Evolutionary conservation across 2,113 vertebrate genomes (phyloP).

Genomic region (Neodon shergylaensis): DNA sequence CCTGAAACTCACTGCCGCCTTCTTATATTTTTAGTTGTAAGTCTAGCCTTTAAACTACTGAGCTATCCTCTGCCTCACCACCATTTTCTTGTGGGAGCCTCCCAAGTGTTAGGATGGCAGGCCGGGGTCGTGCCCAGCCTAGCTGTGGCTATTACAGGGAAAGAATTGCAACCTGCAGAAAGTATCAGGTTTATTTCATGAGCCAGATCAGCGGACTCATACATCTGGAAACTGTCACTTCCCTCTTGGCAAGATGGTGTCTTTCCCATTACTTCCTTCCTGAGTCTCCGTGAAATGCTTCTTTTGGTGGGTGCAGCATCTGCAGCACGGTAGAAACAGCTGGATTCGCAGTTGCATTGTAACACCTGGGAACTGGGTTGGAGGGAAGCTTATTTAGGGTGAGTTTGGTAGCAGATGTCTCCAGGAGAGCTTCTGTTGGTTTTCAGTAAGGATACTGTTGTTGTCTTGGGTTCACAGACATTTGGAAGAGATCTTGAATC

Average conservation of each 20-base stretch:
- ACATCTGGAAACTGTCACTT: neutral
- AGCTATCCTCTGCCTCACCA: neutral
- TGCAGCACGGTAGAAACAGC: neutral
- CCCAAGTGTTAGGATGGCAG: neutral
- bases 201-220: neutral
- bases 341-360: neutral
- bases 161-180: neutral
- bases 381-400: neutral
- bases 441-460: neutral
- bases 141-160: neutral
- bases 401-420: neutral
- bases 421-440: neutral
- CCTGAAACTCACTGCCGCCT: neutral
- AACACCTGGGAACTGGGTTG: neutral
- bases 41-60: neutral
- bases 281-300: neutral
- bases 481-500: neutral
- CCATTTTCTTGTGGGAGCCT: neutral
- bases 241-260: neutral
- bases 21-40: neutral
- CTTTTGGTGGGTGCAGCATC: neutral
- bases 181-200: neutral
- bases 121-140: neutral
- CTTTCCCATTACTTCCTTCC: neutral
- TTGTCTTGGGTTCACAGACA: neutral